Evolutionary conservation across 2,113 vertebrate species (phyloP).

Genomic region (Cebus imitator): DNA sequence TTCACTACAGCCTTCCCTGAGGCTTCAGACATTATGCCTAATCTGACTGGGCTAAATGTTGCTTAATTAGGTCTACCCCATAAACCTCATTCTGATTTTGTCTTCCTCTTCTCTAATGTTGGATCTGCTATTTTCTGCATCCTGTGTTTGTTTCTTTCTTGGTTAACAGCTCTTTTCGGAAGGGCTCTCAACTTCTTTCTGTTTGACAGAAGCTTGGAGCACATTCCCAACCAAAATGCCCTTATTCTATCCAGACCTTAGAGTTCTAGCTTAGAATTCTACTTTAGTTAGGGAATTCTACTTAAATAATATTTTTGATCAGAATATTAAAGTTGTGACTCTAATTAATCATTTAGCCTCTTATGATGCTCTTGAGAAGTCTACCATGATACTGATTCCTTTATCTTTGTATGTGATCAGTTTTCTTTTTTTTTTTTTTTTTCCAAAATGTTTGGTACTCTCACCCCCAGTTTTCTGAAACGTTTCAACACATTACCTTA

Average conservation of each 20-base stretch:
- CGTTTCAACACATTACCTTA: background rate
- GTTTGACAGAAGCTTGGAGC: background rate
- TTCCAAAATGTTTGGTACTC: background rate
- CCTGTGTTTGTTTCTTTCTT: background rate
- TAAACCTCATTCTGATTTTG: background rate
- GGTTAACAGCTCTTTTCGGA: background rate
- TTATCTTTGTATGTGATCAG: background rate
- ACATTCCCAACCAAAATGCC: background rate
- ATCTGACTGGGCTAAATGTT: accelerated
- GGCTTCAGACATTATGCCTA: background rate
- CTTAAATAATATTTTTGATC: background rate
- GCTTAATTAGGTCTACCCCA: background rate
- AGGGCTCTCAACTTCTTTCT: background rate
- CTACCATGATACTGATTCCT: background rate
- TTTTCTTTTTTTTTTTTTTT: background rate
- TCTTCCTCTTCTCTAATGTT: background rate
- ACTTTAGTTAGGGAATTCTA: background rate
- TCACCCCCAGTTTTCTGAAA: background rate
- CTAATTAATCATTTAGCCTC: background rate
- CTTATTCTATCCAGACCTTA: background rate
- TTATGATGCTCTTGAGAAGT: background rate
- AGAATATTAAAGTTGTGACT: background rate
- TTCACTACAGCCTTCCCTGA: background rate
- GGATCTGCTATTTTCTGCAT: background rate
- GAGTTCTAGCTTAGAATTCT: background rate